phyloP scores from a whole-genome alignment of 2,888 invertebrate genomes.

The Coelinius sp. region DNA sequence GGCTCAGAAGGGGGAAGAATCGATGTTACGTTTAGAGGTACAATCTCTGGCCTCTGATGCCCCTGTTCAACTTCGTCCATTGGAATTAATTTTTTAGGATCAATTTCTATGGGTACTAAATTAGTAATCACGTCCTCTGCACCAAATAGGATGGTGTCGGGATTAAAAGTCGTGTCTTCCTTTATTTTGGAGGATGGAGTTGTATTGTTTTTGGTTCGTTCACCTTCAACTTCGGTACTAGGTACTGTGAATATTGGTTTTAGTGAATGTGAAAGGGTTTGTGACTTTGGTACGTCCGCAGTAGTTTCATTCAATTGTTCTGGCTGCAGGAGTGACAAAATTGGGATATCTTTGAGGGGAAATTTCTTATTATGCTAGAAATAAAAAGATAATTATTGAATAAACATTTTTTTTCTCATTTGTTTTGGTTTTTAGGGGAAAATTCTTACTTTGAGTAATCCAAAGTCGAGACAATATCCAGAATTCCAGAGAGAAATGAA shows the following conservation, averaged over 20 bases:
- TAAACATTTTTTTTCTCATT: neutral
- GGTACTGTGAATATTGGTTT: neutral
- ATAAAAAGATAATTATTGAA: neutral
- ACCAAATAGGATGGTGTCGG: constrained; percentile 31
- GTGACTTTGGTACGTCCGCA: neutral
- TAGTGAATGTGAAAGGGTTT: neutral
- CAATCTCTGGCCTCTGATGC: no score
- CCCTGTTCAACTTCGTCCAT: constrained; percentile 20
- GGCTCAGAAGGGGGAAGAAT: constrained; percentile 15
- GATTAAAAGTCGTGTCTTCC: constrained; percentile 35
- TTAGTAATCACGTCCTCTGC: neutral
- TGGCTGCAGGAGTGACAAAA: neutral
- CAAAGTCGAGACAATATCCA: neutral
- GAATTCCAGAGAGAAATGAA: neutral
- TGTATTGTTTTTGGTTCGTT: neutral
- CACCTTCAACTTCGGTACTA: no score
- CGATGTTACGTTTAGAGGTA: neutral
- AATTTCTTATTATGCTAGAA: neutral
- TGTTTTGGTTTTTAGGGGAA: neutral
- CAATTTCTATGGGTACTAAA: no score
- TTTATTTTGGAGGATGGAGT: neutral
- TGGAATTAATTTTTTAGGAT: neutral
- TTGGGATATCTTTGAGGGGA: neutral
- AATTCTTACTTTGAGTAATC: neutral
- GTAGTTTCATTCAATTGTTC: neutral